phyloP scores from a whole-genome alignment of 2,113 vertebrate species.

The Acanthochromis polyacanthus region DNA sequence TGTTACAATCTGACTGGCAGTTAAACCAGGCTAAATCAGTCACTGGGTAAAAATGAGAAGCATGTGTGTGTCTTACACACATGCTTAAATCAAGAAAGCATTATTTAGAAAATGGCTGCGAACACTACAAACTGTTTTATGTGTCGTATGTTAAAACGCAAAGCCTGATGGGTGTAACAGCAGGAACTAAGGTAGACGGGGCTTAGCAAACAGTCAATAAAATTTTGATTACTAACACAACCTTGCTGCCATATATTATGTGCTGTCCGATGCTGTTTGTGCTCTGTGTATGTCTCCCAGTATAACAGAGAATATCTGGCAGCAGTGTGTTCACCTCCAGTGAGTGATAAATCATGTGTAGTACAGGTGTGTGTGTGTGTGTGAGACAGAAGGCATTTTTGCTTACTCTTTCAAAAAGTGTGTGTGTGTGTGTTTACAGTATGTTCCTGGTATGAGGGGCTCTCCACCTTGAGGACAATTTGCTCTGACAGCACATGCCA shows the following conservation, averaged over 20 bases:
- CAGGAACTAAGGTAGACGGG: not conserved
- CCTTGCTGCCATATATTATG: not conserved
- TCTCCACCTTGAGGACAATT: constrained; percentile 72
- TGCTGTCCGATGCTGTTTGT: not conserved
- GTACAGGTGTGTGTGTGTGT: constrained; percentile 1
- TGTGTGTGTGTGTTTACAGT: constrained; percentile 29
- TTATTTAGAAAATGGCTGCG: not conserved
- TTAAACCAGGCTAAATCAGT: not conserved
- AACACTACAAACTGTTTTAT: not conserved
- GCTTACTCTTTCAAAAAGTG: constrained; percentile 46
- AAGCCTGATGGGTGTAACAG: constrained; percentile 1
- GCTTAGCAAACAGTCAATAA: constrained; percentile 16
- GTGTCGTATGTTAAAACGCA: not conserved
- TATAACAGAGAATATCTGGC: not conserved
- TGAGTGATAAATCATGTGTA: constrained; percentile 29
- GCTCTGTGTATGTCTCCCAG: constrained; percentile 10
- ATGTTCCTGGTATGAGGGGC: constrained; percentile 1
- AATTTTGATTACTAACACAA: constrained; percentile 22
- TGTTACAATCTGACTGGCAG: not conserved
- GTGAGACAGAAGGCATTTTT: constrained; percentile 33
- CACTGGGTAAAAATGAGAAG: not conserved
- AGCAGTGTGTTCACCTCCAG: constrained; percentile 31
- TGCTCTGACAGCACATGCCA: constrained; percentile 69
- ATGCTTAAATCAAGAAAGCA: too few species aligned
- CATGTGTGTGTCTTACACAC: not conserved